These are phyloP conservation scores for Hedychridium roseum DNA, from an alignment of 2,888 invertebrate genomes.

Conservation along the genomic window DNA sequence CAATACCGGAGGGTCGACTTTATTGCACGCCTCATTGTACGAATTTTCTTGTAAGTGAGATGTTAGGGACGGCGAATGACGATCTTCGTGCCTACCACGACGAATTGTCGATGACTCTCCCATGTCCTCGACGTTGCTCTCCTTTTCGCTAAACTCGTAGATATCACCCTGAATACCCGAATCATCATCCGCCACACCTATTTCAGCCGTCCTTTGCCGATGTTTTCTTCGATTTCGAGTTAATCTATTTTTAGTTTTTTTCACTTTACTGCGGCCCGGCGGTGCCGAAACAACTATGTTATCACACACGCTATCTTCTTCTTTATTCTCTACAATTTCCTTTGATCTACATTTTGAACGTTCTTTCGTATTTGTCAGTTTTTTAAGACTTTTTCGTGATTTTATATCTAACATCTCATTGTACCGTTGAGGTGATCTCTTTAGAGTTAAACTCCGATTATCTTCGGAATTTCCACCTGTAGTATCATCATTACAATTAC, in stretches of 20 bases:
- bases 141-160: constrained; percentile 67
- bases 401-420: constrained; percentile 30
- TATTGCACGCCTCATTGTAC: constrained; percentile 40
- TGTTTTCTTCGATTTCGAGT: constrained; percentile 54
- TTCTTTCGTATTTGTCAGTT: constrained; percentile 32
- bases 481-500: constrained; percentile 1
- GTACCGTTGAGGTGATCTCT: constrained; percentile 40
- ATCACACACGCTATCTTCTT: constrained; percentile 6
- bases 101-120: constrained; percentile 50
- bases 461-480: constrained; percentile 31
- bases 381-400: constrained; percentile 48
- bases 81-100: constrained; percentile 51
- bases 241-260: constrained; percentile 46
- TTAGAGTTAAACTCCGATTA: constrained; percentile 48
- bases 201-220: constrained; percentile 32
- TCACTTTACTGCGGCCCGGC: constrained; percentile 22
- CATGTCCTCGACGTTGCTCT: constrained; percentile 56
- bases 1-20: constrained; percentile 47
- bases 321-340: constrained; percentile 14
- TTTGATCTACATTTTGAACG: constrained; percentile 31
- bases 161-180: constrained; percentile 65
- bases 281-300: neutral
- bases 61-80: constrained; percentile 27
- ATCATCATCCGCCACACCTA: constrained; percentile 59
- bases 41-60: constrained; percentile 41